A percentile compares a stretch with the other conserved stretches of the same genome.
Evolutionary conservation across 2,797 vertebrate species (phyloP).

Genomic region (Ciconia nigra): DNA sequence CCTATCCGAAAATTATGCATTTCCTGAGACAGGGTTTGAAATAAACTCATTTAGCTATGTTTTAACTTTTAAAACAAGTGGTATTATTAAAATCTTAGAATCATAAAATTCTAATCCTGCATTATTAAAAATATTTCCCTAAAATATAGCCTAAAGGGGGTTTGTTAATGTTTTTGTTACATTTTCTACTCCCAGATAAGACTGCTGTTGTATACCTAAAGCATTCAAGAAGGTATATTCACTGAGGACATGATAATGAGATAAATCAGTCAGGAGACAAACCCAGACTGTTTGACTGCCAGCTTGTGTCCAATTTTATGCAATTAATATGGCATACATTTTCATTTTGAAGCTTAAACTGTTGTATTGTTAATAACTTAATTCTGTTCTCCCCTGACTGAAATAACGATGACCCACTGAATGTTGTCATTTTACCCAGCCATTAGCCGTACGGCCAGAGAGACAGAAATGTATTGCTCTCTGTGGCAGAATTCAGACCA

Average conservation of each 20-base stretch:
- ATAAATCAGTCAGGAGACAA: conserved; percentile 56
- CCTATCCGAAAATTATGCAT: background rate
- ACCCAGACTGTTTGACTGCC: conserved; percentile 52
- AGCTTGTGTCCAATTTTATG: conserved; percentile 57
- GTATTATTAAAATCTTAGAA: background rate
- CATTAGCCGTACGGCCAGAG: background rate
- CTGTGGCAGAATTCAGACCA: conserved; percentile 37
- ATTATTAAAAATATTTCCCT: background rate
- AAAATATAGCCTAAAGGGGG: background rate
- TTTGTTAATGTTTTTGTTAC: background rate
- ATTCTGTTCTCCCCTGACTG: conserved; percentile 9
- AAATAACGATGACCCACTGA: conserved; percentile 2
- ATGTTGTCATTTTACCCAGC: conserved; percentile 6
- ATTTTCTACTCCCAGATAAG: conserved; percentile 1
- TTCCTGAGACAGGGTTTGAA: background rate
- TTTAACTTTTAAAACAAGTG: conserved; percentile 18
- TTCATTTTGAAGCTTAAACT: conserved; percentile 55
- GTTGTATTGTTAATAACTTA: conserved; percentile 49
- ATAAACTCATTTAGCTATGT: background rate
- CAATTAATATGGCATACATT: conserved; percentile 63
- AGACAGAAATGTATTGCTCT: conserved; percentile 7
- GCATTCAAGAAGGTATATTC: background rate
- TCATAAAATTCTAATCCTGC: background rate
- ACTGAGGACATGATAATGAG: conserved; percentile 41
- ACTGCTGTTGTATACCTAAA: conserved; percentile 20